Base-by-base conservation (phyloP, 2,113 vertebrate genomes). In the Phrynosoma platyrhinos region DNA sequence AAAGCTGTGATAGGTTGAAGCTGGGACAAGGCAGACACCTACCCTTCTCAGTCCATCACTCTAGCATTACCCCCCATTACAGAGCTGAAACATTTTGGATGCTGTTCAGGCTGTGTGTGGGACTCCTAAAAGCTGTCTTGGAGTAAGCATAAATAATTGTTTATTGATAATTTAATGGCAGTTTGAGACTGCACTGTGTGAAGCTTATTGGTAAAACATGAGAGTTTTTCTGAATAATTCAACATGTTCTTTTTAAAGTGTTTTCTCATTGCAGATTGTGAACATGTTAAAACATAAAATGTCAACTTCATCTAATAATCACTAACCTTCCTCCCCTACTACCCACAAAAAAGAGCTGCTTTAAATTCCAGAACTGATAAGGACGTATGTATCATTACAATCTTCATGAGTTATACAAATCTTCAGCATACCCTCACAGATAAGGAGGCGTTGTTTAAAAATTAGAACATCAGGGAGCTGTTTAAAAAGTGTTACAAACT, bases 261-360 rank as follows among this genome's bases (percentile, higher is more conserved):
- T 85, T 76, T 93, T 86, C 55, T 78, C 10, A 13, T 75, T 83
- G 3, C 69, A 69, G 91, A 0, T 4, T 88, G 12, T 80, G 32
- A 32, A 94, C 87, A 3, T 84, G 71, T 58, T 89, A 85, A 87
- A 84, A 94, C 91, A 86, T 80, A 92, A 89, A 91, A 83, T 62
- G 27, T 32, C 62, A 84, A 21, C 25, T 84, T 93, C 16, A 87
- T 5, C 9, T 52, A 91, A 74, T 64, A 69, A 77, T 84, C 20
- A 72, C n/a, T n/a, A 92, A 83, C 4, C 0, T 2, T 71, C 9
- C 25, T 71, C 78, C 90, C 89, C 87, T 75, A 64, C 40, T 16
- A 12, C 58, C 14, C 58, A 4, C 58, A 62, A 82, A 90, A 93
- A 69, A 36, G n/a, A 27, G 76, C 14, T 79, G 16, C 58, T 91